These are phyloP conservation scores for Nesogale talazaci DNA, from an alignment of 2,113 vertebrate genomes.

Conservation along the genomic window DNA sequence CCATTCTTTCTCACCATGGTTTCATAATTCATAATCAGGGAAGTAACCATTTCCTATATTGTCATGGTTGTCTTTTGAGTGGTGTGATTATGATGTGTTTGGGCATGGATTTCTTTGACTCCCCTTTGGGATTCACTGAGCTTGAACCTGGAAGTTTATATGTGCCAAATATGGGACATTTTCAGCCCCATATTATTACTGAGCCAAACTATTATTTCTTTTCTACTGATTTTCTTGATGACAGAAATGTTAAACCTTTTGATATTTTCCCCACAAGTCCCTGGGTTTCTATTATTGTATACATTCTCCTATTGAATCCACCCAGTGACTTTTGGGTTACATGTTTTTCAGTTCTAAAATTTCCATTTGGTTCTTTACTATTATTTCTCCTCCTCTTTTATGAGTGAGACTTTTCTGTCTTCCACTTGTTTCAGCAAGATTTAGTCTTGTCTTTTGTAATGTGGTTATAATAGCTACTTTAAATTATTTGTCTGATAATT, in stretches of 20 bases:
- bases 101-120: neutral
- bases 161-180: neutral
- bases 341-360: conserved; percentile 15
- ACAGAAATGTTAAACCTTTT: neutral
- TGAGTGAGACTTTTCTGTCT: too few species aligned
- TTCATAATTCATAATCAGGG: too few species aligned
- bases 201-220: neutral
- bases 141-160: conserved; percentile 39
- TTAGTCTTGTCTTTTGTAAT: too few species aligned
- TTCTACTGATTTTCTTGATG: neutral
- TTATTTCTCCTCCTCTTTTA: too few species aligned
- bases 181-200: conserved; percentile 3
- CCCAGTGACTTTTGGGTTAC: neutral
- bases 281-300: too few species aligned
- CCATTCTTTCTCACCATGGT: neutral
- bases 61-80: conserved; percentile 8
- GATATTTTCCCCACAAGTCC: neutral
- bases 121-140: neutral
- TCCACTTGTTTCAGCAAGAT: too few species aligned
- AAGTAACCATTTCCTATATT: too few species aligned
- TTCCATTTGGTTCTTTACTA: neutral
- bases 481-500: too few species aligned
- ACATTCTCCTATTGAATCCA: neutral
- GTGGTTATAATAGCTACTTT: too few species aligned
- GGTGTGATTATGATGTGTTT: conserved; percentile 35